A percentile compares a stretch with the other conserved stretches of the same genome.
These are phyloP conservation scores for Dyspetes luteomarginatus DNA, from an alignment of 2,888 invertebrate genomes.

Conservation along the genomic window DNA sequence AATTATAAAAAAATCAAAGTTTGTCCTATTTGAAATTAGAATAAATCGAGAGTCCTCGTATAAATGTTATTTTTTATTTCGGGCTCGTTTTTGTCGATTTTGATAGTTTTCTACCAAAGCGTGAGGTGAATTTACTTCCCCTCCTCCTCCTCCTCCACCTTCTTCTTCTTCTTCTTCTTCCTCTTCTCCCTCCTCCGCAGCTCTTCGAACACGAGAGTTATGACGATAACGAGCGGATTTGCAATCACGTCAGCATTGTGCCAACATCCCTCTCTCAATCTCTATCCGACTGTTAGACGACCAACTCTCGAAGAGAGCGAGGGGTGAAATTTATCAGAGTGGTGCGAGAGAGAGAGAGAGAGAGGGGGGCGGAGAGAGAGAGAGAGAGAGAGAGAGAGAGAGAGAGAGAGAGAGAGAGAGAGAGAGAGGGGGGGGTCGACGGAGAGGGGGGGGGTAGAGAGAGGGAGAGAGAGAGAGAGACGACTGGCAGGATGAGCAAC, in stretches of 20 bases:
- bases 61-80: no score
- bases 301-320: conserved; percentile 75
- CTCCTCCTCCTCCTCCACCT: neutral
- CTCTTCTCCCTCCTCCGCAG: neutral
- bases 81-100: neutral
- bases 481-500: conserved; percentile 25
- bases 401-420: neutral
- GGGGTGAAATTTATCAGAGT: conserved; percentile 78
- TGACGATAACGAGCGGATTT: conserved; percentile 82
- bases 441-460: conserved; percentile 17
- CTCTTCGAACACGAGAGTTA: conserved; percentile 70
- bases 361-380: neutral
- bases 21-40: no score
- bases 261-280: conserved; percentile 66
- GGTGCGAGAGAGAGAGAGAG: conserved; percentile 4
- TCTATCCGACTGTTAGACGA: conserved; percentile 73
- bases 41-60: no score
- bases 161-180: neutral
- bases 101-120: neutral
- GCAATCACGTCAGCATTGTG: conserved; percentile 81
- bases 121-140: neutral
- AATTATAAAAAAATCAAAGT: no score
- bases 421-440: neutral
- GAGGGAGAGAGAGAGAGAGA: conserved; percentile 1
- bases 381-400: conserved; percentile 43